phyloP scores from a whole-genome alignment of 2,888 invertebrate genomes.

The Drosophila sordidula region DNA sequence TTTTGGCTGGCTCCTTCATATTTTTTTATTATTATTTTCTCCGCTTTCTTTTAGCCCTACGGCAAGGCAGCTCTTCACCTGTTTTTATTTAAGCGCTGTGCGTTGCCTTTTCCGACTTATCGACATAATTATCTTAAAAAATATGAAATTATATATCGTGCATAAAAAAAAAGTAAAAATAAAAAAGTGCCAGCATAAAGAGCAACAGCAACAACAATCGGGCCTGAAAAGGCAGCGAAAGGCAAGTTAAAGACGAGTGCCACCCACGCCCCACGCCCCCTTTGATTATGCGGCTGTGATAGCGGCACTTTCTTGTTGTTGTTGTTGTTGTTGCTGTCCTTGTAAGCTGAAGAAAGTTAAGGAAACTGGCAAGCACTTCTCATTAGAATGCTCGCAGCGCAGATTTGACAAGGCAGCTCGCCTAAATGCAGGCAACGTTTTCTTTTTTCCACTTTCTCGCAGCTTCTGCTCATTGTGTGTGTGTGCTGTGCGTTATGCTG shows the following conservation, averaged over 20 bases:
- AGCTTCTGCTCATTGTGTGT: neutral
- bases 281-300: conserved; percentile 76
- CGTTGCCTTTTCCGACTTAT: conserved; percentile 77
- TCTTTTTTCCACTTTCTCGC: conserved; percentile 13
- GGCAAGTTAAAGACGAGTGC: conserved; percentile 41
- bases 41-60: conserved; percentile 19
- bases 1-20: conserved; percentile 13
- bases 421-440: conserved; percentile 68
- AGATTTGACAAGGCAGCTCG: conserved; percentile 71
- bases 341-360: conserved; percentile 53
- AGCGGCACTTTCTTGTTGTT: conserved; percentile 58
- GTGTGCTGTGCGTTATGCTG: conserved; percentile 8
- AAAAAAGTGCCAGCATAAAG: conserved; percentile 49
- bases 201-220: conserved; percentile 25
- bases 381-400: conserved; percentile 77
- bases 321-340: conserved; percentile 32
- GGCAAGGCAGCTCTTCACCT: conserved; percentile 28
- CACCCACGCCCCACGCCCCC: conserved; percentile 50
- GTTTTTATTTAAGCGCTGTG: conserved; percentile 59
- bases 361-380: conserved; percentile 69
- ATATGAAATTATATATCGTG: conserved; percentile 74
- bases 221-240: conserved; percentile 49
- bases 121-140: conserved; percentile 81
- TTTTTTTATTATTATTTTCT: conserved; percentile 22
- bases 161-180: conserved; percentile 31